Evolutionary conservation across 2,888 invertebrate genomes (phyloP).

Genomic region (Nemapogon koenigi): DNA sequence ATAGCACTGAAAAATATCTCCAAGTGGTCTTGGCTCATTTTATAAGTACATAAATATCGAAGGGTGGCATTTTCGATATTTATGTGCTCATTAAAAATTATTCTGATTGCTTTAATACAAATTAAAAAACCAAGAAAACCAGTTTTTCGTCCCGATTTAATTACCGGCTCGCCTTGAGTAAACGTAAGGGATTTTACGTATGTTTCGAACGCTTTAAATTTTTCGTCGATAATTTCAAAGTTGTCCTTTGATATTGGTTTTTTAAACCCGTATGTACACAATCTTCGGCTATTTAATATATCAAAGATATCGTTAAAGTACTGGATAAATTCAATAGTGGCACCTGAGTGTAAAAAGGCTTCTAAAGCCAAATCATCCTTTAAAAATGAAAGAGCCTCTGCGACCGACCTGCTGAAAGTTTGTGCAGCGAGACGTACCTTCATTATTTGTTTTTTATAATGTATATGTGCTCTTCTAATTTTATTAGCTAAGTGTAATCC

Average conservation of each 20-base stretch:
- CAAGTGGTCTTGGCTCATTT: constrained; percentile 12
- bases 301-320: neutral
- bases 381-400: neutral
- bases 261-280: neutral
- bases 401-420: neutral
- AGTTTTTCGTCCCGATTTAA: constrained; percentile 1
- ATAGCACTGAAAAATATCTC: constrained; percentile 14
- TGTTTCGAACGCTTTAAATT: neutral
- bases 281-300: neutral
- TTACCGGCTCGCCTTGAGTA: neutral
- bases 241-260: neutral
- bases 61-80: neutral
- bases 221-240: neutral
- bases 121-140: constrained; percentile 13
- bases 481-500: neutral
- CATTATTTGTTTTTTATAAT: neutral
- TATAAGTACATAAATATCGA: constrained; percentile 12
- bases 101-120: constrained; percentile 6
- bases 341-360: neutral
- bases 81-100: constrained; percentile 3
- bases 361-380: neutral
- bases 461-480: neutral
- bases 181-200: neutral
- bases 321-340: neutral
- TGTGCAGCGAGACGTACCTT: too few relatives aligned